Conservation (phyloP, 2,888 invertebrate species). For the Epinotia nisella region DNA sequence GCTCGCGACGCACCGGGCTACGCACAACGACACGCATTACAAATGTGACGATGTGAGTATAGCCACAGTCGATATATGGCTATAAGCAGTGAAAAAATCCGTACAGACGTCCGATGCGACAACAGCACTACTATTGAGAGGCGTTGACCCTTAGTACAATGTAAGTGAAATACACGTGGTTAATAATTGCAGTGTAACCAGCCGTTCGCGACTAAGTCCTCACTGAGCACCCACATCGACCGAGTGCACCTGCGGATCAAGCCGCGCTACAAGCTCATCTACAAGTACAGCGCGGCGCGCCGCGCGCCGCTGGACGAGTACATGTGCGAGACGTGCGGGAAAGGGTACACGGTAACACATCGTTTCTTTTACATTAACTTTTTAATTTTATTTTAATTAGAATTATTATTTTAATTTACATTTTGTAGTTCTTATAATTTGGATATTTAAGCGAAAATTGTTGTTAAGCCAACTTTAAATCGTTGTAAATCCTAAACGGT, state of each 20-base stretch:
- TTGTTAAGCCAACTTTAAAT: no score
- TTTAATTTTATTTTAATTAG: no score
- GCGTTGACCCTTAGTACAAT: no score
- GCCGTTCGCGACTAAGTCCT: conserved; percentile 26
- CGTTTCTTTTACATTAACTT: no score
- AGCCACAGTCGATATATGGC: background rate
- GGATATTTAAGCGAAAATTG: no score
- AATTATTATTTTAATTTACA: no score
- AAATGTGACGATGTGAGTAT: conserved; percentile 38
- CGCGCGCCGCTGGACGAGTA: conserved; percentile 20
- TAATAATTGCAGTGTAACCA: conserved; percentile 28
- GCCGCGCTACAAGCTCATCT: conserved; percentile 37
- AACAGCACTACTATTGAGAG: no score
- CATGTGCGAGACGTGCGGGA: conserved; percentile 43
- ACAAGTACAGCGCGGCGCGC: conserved; percentile 33
- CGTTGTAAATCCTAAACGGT: no score
- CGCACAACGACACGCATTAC: conserved; percentile 16
- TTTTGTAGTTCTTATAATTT: no score
- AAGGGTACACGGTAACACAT: conserved; percentile 42
- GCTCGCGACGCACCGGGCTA: conserved; percentile 1
- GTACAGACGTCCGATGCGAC: no score
- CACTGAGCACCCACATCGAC: conserved; percentile 37
- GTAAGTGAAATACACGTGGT: background rate
- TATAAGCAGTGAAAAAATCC: no score
- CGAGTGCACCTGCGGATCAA: conserved; percentile 38